Conservation (phyloP, 2,888 invertebrate species). For the Lasioglossum pauxillum region DNA sequence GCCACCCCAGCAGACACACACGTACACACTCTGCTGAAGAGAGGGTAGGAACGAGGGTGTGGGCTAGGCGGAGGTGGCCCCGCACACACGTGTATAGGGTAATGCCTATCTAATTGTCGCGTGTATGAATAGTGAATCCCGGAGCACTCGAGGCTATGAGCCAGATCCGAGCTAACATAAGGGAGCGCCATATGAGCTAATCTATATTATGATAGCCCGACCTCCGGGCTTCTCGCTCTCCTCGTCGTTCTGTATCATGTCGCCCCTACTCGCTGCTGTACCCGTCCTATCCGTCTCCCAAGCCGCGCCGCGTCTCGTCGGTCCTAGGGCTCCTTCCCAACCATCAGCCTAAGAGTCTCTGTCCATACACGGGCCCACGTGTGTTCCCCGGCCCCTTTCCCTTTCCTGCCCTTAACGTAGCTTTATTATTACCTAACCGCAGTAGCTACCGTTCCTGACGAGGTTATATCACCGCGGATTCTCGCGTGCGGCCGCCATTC, state of each 20-base stretch:
- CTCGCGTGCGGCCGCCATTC: slow-evolving; percentile 52
- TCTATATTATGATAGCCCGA: slow-evolving; percentile 84
- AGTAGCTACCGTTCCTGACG: slow-evolving; percentile 66
- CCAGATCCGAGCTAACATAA: slow-evolving; percentile 82
- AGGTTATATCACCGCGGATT: slow-evolving; percentile 67
- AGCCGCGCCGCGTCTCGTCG: not conserved
- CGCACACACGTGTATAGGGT: slow-evolving; percentile 71
- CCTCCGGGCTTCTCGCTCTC: slow-evolving; percentile 69
- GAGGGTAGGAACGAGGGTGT: not conserved
- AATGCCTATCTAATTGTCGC: slow-evolving; percentile 85
- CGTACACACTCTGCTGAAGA: slow-evolving; percentile 35
- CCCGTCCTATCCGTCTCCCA: not conserved
- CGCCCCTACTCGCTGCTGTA: not conserved
- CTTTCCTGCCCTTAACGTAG: slow-evolving; percentile 50
- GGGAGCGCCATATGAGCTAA: slow-evolving; percentile 84
- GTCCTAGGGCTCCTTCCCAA: slow-evolving; percentile 1
- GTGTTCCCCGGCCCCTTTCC: slow-evolving; percentile 6
- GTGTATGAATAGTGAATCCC: slow-evolving; percentile 85
- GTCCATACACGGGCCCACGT: slow-evolving; percentile 23
- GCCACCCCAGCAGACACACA: slow-evolving; percentile 68
- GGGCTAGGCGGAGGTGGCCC: slow-evolving; percentile 9
- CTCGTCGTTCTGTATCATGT: slow-evolving; percentile 17
- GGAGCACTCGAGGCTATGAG: slow-evolving; percentile 84
- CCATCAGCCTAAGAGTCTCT: slow-evolving; percentile 36
- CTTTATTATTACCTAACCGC: slow-evolving; percentile 74